Conservation (phyloP, 2,797 vertebrate genomes). For the Jordanella pulchra region DNA sequence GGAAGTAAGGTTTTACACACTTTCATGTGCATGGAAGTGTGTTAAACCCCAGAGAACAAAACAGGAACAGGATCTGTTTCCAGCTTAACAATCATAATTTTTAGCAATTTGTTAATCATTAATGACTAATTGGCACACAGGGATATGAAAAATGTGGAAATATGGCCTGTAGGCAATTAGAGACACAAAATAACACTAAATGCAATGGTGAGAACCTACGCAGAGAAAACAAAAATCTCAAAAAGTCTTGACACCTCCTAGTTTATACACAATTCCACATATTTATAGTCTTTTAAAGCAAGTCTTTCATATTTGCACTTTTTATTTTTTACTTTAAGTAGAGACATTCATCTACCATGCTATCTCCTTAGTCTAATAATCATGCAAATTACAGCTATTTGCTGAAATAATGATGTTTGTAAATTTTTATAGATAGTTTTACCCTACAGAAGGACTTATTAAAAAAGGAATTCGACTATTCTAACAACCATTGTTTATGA, state of each 20-base stretch:
- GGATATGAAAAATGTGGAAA: conserved; percentile 36
- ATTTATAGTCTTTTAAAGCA: conserved; percentile 2
- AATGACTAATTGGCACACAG: conserved; percentile 28
- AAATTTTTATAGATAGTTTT: neutral
- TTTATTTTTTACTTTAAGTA: neutral
- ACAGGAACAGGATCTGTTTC: conserved; percentile 34
- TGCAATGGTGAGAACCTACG: conserved; percentile 29
- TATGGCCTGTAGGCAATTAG: conserved; percentile 29
- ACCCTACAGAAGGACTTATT: conserved; percentile 12
- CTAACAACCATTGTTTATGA: neutral
- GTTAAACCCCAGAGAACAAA: conserved; percentile 30
- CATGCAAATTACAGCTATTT: neutral
- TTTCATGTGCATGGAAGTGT: conserved; percentile 9
- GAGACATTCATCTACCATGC: neutral
- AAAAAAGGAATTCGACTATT: neutral
- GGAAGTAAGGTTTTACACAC: too few relatives aligned
- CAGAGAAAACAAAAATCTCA: conserved; percentile 18
- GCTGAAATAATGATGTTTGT: conserved; percentile 1
- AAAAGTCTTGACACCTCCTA: conserved; percentile 13
- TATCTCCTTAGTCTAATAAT: neutral
- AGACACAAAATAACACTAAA: conserved; percentile 37
- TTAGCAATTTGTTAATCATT: conserved; percentile 15
- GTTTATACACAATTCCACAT: conserved; percentile 15
- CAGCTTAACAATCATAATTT: conserved; percentile 16
- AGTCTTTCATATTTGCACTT: neutral